Conservation (phyloP, 2,113 vertebrate genomes). For the Phyllopteryx taeniolatus region DNA sequence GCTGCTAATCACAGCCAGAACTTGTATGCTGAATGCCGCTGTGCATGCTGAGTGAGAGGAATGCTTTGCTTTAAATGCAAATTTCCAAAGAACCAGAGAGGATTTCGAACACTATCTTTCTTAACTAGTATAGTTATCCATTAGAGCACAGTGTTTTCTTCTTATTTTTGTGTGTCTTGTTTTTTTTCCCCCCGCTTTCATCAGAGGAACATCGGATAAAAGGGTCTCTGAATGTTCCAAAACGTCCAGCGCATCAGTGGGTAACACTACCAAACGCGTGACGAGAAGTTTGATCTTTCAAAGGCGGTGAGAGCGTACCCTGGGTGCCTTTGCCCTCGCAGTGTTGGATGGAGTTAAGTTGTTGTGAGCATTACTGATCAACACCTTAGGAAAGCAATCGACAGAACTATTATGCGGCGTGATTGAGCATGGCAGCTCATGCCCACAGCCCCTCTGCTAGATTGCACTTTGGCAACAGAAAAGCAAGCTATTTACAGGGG, state of each 20-base stretch:
- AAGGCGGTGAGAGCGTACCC: constrained; percentile 47
- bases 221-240: constrained; percentile 21
- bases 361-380: constrained; percentile 65
- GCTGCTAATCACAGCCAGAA: constrained; percentile 61
- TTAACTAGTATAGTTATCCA: neutral
- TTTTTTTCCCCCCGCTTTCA: neutral
- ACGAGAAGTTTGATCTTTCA: constrained; percentile 57
- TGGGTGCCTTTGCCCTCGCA: constrained; percentile 34
- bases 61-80: constrained; percentile 19
- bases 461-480: constrained; percentile 65
- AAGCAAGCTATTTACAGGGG: constrained; percentile 73
- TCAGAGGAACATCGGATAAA: constrained; percentile 24
- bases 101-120: neutral
- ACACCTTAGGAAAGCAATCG: constrained; percentile 69
- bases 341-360: constrained; percentile 46
- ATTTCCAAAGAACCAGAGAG: constrained; percentile 30
- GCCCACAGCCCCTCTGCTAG: constrained; percentile 51
- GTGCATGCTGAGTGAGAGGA: constrained; percentile 35
- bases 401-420: constrained; percentile 69
- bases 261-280: constrained; percentile 45
- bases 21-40: constrained; percentile 51
- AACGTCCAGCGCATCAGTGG: constrained; percentile 39
- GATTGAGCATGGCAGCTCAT: constrained; percentile 49
- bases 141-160: neutral
- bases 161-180: constrained; percentile 5